Percentiles rank a stretch among this genome's conserved stretches.
phyloP scores from a whole-genome alignment of 2,888 invertebrate genomes.

The Synanthedon myopaeformis region DNA sequence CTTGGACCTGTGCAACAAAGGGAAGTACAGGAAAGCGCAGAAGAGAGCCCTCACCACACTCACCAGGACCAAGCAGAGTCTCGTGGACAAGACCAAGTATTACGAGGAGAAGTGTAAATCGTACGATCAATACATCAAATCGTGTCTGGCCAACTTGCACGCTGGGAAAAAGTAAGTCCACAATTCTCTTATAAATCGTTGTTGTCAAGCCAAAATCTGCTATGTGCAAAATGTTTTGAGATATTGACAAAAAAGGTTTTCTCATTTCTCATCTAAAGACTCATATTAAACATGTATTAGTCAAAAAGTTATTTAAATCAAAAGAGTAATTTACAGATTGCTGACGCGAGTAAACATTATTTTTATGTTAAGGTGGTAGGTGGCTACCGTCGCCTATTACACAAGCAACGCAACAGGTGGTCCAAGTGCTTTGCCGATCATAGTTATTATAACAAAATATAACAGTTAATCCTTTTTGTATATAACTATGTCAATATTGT shows the following conservation, averaged over 20 bases:
- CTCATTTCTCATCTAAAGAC: too few species aligned
- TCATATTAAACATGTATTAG: too few species aligned
- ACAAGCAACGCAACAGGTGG: too few species aligned
- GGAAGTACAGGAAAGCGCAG: slow-evolving; percentile 73
- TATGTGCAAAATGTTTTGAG: too few species aligned
- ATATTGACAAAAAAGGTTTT: background rate
- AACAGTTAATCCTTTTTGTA: too few species aligned
- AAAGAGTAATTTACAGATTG: too few species aligned
- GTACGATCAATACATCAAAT: slow-evolving; percentile 81
- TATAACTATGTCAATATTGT: too few species aligned
- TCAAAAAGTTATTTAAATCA: background rate
- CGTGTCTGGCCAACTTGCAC: slow-evolving; percentile 79
- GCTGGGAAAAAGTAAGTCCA: slow-evolving; percentile 70
- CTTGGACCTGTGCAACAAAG: slow-evolving; percentile 74
- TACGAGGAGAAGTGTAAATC: slow-evolving; percentile 81
- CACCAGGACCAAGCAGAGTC: slow-evolving; percentile 72
- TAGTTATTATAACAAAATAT: too few species aligned
- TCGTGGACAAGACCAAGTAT: slow-evolving; percentile 77
- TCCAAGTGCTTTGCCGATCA: too few species aligned
- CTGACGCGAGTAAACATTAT: too few species aligned
- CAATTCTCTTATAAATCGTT: slow-evolving; percentile 1
- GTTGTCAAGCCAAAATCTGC: background rate
- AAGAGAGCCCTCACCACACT: slow-evolving; percentile 74
- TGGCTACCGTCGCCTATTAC: too few species aligned
- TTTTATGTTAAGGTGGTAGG: too few species aligned